Conservation (phyloP, 2,797 vertebrate genomes). For the Pterois miles region DNA sequence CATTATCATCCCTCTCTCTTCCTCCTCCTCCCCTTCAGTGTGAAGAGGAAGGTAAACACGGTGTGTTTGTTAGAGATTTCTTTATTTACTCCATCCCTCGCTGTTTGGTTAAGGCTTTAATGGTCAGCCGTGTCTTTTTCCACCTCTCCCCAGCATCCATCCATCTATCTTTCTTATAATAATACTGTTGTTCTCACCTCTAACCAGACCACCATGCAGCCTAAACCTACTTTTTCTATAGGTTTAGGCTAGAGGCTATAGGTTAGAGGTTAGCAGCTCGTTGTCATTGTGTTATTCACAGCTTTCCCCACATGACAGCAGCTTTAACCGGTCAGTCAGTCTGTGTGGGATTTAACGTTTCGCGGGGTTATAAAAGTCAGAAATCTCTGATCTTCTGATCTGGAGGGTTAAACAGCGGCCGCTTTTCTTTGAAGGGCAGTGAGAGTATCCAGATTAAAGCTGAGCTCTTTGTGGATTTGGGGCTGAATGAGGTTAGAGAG, state of each 20-base stretch:
- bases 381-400: conserved; percentile 5
- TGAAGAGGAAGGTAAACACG: conserved; percentile 43
- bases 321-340: not conserved
- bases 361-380: conserved; percentile 1
- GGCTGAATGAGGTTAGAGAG: conserved; percentile 12
- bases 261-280: too few relatives aligned
- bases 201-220: not conserved
- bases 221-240: too few relatives aligned
- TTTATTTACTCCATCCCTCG: conserved; percentile 43
- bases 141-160: not conserved
- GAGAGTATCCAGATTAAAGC: conserved; percentile 20
- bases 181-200: not conserved
- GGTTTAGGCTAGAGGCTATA: too few relatives aligned
- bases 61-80: conserved; percentile 39
- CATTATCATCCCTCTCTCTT: not conserved
- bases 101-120: conserved; percentile 36
- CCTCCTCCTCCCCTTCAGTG: not conserved
- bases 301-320: not conserved
- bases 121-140: conserved; percentile 7
- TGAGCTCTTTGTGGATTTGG: not conserved
- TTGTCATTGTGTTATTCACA: not conserved
- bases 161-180: not conserved
- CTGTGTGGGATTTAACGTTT: not conserved
- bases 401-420: not conserved
- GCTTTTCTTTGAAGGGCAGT: not conserved